phyloP scores from a whole-genome alignment of 2,113 vertebrate genomes.

The Vimba vimba region DNA sequence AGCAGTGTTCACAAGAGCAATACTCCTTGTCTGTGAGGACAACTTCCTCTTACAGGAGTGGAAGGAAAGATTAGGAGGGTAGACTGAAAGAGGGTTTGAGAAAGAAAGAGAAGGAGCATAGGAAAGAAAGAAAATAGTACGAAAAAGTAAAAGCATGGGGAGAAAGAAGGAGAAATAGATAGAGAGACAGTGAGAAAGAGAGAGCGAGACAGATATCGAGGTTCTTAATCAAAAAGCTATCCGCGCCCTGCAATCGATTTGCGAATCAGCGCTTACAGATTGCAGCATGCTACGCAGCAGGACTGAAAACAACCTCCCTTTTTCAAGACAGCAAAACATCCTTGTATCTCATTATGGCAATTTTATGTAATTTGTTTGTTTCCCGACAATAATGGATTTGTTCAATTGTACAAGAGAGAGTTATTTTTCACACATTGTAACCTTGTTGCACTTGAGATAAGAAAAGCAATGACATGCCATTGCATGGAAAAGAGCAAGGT shows the following conservation, averaged over 20 bases:
- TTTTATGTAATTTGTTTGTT: constrained; percentile 43
- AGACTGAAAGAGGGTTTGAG: not conserved
- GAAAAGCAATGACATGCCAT: not conserved
- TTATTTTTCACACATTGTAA: constrained; percentile 26
- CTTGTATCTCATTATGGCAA: constrained; percentile 47
- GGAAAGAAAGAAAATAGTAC: not conserved
- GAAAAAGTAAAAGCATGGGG: constrained; percentile 13
- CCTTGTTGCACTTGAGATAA: constrained; percentile 27
- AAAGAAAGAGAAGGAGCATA: not conserved
- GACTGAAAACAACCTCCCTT: constrained; percentile 35
- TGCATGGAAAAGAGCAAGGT: constrained; percentile 20
- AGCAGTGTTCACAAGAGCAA: constrained; percentile 16
- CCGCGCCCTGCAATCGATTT: constrained; percentile 61
- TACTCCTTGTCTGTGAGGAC: not conserved
- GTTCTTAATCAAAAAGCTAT: constrained; percentile 69
- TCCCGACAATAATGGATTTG: constrained; percentile 27
- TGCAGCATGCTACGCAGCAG: constrained; percentile 50
- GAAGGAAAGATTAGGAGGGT: not conserved
- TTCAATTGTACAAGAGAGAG: constrained; percentile 31
- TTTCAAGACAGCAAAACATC: constrained; percentile 42
- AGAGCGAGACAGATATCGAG: constrained; percentile 43
- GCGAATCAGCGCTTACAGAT: constrained; percentile 52
- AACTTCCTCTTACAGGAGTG: not conserved
- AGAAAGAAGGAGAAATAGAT: constrained; percentile 27
- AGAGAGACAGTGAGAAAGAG: constrained; percentile 17